Conservation (phyloP, 2,888 invertebrate genomes). For the Therioaphis trifolii region DNA sequence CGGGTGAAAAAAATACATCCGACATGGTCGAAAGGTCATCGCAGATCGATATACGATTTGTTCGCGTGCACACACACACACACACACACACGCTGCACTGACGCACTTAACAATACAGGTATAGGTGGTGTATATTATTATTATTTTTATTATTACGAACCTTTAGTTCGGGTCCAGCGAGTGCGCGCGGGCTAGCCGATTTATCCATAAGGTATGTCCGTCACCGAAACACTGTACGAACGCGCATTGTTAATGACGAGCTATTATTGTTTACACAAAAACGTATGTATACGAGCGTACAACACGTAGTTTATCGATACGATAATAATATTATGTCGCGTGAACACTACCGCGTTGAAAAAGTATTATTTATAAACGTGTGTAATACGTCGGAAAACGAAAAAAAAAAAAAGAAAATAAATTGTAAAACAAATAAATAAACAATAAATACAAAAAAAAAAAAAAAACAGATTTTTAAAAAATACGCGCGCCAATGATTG, state of each 20-base stretch:
- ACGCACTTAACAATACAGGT: too few relatives aligned
- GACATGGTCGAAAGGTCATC: conserved; percentile 6
- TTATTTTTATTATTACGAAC: conserved; percentile 23
- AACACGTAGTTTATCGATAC: too few relatives aligned
- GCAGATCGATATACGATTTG: not conserved
- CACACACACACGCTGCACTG: not conserved
- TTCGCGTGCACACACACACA: not conserved
- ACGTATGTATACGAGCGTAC: not conserved
- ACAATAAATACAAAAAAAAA: not conserved
- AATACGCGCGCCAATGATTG: conserved; percentile 26
- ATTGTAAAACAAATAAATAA: not conserved
- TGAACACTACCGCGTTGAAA: too few relatives aligned
- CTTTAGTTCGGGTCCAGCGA: conserved; percentile 36
- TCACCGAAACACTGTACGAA: not conserved
- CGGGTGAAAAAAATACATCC: not conserved
- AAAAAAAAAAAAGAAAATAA: not conserved
- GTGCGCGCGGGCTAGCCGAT: conserved; percentile 18
- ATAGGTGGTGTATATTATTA: not conserved
- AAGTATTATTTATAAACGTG: too few relatives aligned
- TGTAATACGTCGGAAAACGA: not conserved
- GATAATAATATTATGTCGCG: too few relatives aligned
- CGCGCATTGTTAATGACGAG: not conserved
- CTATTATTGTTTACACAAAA: not conserved
- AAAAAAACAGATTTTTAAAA: not conserved
- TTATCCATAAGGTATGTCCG: conserved; percentile 41